A percentile compares a stretch with the other conserved stretches of the same genome.
Conservation (phyloP, 2,888 invertebrate genomes). For the Philereme transversata region DNA sequence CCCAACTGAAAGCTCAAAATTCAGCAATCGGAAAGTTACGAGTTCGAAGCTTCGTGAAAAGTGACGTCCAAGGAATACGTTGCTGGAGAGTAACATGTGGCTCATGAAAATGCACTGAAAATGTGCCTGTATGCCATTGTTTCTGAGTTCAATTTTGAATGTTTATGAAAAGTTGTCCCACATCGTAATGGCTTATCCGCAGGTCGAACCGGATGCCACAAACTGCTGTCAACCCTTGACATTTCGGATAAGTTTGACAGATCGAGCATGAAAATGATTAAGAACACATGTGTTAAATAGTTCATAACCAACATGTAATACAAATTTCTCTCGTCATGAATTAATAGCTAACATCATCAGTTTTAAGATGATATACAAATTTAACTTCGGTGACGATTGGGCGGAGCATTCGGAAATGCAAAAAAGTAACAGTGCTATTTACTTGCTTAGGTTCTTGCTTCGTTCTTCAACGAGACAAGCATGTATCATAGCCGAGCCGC, state of each 20-base stretch:
- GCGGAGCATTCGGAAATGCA: too few relatives aligned
- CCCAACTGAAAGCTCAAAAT: constrained; percentile 37
- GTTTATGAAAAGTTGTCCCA: constrained; percentile 37
- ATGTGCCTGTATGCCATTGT: constrained; percentile 43
- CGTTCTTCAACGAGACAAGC: too few relatives aligned
- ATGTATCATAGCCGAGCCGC: too few relatives aligned
- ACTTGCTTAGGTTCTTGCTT: too few relatives aligned
- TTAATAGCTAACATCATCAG: constrained; percentile 43
- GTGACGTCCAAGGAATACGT: constrained; percentile 46
- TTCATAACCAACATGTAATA: constrained; percentile 41
- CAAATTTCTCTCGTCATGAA: constrained; percentile 40
- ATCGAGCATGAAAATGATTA: constrained; percentile 72
- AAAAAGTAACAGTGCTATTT: too few relatives aligned
- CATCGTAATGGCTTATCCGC: constrained; percentile 63
- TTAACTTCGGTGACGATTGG: too few relatives aligned
- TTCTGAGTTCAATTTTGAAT: constrained; percentile 47
- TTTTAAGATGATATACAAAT: too few relatives aligned
- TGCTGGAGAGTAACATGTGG: constrained; percentile 59
- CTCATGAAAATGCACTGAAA: constrained; percentile 44
- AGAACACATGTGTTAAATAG: constrained; percentile 58
- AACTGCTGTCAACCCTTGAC: constrained; percentile 80
- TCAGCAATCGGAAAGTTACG: constrained; percentile 18
- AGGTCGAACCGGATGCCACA: constrained; percentile 73
- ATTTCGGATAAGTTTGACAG: constrained; percentile 74
- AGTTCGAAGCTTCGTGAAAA: constrained; percentile 54